Base-by-base conservation (phyloP, 2,113 vertebrate species). In the Melanocharis versteri region DNA sequence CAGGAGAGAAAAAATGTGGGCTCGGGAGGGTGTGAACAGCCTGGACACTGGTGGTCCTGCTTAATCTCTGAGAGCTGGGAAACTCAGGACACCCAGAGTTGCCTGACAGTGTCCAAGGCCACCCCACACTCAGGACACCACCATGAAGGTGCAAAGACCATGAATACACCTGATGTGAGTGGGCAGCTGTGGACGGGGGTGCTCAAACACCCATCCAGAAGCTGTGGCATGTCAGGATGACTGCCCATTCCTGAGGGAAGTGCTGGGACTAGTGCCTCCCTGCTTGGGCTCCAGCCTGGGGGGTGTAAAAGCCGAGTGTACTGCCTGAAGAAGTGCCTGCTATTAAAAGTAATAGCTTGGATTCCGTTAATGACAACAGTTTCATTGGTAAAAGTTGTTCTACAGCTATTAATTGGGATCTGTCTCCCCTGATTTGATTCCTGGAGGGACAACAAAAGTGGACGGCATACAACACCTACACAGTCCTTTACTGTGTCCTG, bases 221-320 rank as follows among this genome's bases (percentile, higher is more conserved):
- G 23, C 48, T 3, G 1, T 35, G 35, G 31, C 35, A 62, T 1
- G 0, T 28, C 66, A 50, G 44, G 33, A 30, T 31, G 48, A 39
- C 40, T 30, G 22, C 11, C n/a, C 5, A 6, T 8, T 73, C 31
- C 35, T 37, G 20, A 66, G 22, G 27, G 13, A 82, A 47, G 4
- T 8, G 6, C 19, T 82, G 20, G 10, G 30, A 9, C 28, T 78
- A 22, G 6, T 56, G n/a, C 21, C 17, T 84, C 17, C 12, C 22
- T 4, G 12, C 54, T 60, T 1, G 0, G 80, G 70, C 18, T 30
- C 50, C 51, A 53, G 28, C 15, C 28, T 14, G 5, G 4, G 3
- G 5, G 2, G 2, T 1, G 4, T 53, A 44, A 70, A 84, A 75
- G 40, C 4, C 19, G 23, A 44, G 40, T 3, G 3, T 44, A 27